Conservation (phyloP, 1,140 invertebrate species). For the Atta cephalotes region DNA sequence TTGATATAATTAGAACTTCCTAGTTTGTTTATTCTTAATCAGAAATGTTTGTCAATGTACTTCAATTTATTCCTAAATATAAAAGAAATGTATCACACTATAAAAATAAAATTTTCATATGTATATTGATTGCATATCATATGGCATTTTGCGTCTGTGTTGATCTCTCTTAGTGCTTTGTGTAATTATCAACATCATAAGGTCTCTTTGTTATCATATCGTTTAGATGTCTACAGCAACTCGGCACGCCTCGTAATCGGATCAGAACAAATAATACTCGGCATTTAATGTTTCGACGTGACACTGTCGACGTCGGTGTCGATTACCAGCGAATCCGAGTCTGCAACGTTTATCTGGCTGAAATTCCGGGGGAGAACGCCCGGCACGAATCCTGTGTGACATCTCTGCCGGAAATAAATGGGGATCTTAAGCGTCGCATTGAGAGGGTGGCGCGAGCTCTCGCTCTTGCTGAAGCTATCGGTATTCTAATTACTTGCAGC, state of each 20-base stretch:
- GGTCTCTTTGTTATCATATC: neutral
- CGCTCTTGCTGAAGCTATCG: conserved; percentile 58
- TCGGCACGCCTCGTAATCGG: conserved; percentile 23
- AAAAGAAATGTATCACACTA: neutral
- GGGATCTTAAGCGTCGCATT: conserved; percentile 36
- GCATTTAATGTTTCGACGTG: conserved; percentile 40
- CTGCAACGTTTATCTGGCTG: conserved; percentile 47
- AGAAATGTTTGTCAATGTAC: too few relatives aligned
- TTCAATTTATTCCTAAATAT: neutral
- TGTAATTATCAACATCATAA: neutral
- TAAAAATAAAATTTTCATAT: neutral
- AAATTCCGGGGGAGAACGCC: conserved; percentile 23
- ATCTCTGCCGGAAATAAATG: conserved; percentile 69
- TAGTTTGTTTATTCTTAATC: too few relatives aligned
- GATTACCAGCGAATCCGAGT: conserved; percentile 49
- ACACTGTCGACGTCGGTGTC: neutral
- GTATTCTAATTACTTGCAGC: conserved; percentile 75
- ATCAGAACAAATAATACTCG: conserved; percentile 39
- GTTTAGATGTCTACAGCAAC: neutral
- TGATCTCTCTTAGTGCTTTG: neutral
- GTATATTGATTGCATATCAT: neutral
- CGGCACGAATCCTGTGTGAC: conserved; percentile 54
- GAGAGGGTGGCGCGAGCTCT: neutral
- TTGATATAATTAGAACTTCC: too few relatives aligned
- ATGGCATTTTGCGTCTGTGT: neutral